Conservation (phyloP, 2,888 invertebrate genomes). For the Agelastica alni region DNA sequence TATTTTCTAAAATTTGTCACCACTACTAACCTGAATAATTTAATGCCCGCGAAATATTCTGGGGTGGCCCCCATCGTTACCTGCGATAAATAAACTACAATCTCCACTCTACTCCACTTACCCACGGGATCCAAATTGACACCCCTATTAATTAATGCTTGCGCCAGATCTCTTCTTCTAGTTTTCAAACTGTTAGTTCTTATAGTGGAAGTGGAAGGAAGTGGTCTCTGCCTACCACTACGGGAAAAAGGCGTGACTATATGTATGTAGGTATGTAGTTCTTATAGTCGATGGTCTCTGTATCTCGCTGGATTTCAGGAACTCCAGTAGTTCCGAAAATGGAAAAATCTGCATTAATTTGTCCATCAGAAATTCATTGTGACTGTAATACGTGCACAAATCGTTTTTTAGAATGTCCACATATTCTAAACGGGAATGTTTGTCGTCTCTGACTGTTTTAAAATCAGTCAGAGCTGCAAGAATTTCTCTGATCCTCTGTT, state of each 20-base stretch:
- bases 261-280: too few relatives aligned
- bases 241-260: too few relatives aligned
- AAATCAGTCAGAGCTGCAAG: slow-evolving; percentile 81
- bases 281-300: slow-evolving; percentile 94
- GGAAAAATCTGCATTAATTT: slow-evolving; percentile 89
- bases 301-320: slow-evolving; percentile 94
- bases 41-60: slow-evolving; percentile 33
- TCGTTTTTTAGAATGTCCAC: slow-evolving; percentile 79
- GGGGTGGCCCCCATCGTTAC: slow-evolving; percentile 96
- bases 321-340: slow-evolving; percentile 84
- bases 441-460: slow-evolving; percentile 67
- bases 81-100: slow-evolving; percentile 94
- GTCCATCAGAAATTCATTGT: slow-evolving; percentile 94
- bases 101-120: slow-evolving; percentile 97
- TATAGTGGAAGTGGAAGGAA: too few relatives aligned
- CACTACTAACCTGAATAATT: slow-evolving; percentile 27
- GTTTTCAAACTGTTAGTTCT: slow-evolving; percentile 95
- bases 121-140: slow-evolving; percentile 98
- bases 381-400: slow-evolving; percentile 92
- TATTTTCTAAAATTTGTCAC: too few relatives aligned
- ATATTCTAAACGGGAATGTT: slow-evolving; percentile 81
- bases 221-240: too few relatives aligned
- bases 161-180: slow-evolving; percentile 88
- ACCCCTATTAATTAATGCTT: slow-evolving; percentile 92
- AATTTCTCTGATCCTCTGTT: slow-evolving; percentile 88